Conservation (phyloP, 1,140 invertebrate genomes). For the Drosophila melanica region DNA sequence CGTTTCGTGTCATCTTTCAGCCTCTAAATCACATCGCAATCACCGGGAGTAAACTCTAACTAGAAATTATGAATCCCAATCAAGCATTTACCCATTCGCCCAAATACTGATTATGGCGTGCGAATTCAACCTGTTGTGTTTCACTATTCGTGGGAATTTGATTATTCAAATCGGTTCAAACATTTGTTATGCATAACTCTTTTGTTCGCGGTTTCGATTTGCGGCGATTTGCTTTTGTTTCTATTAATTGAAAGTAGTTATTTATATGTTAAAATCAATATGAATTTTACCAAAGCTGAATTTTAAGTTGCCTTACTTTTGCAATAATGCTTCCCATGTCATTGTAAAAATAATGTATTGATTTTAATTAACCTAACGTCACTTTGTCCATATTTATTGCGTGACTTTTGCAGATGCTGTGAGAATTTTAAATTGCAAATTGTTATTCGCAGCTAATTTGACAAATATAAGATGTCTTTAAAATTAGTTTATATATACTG, state of each 20-base stretch:
- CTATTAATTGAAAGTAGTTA: conserved; percentile 79
- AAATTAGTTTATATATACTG: background rate
- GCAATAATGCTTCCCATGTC: conserved; percentile 69
- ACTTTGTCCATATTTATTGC: conserved; percentile 57
- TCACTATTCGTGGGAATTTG: conserved; percentile 65
- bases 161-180: conserved; percentile 68
- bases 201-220: conserved; percentile 42
- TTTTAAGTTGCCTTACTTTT: conserved; percentile 43
- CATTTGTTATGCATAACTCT: conserved; percentile 72
- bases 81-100: background rate
- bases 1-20: conserved; percentile 28
- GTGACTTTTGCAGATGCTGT: conserved; percentile 32
- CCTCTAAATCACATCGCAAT: conserved; percentile 64
- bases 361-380: conserved; percentile 59
- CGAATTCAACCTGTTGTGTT: conserved; percentile 54
- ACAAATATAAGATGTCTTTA: background rate
- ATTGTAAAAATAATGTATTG: conserved; percentile 66
- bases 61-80: conserved; percentile 78
- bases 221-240: conserved; percentile 47
- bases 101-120: conserved; percentile 43
- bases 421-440: conserved; percentile 43
- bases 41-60: conserved; percentile 47
- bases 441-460: conserved; percentile 25
- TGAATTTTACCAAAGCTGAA: conserved; percentile 57
- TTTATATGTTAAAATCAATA: conserved; percentile 75